A percentile compares a stretch with the other conserved stretches of the same genome.
phyloP scores from a whole-genome alignment of 2,797 vertebrate species.

The Pipistrellus nathusii region DNA sequence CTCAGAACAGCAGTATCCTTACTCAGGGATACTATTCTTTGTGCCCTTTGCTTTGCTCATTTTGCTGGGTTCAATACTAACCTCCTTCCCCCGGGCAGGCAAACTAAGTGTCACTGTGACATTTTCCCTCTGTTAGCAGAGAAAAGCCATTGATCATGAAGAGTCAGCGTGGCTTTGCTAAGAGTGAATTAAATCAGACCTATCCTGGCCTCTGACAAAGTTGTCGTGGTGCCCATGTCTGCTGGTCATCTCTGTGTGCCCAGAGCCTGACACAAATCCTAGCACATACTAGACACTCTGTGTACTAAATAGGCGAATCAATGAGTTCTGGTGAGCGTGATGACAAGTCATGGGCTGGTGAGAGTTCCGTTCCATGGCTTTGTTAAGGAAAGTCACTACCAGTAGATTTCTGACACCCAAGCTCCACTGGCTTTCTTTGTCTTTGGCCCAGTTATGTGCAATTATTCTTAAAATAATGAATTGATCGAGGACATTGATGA shows the following conservation, averaged over 20 bases:
- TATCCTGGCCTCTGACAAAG: neutral
- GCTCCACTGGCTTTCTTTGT: constrained; percentile 3
- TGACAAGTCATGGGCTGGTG: neutral
- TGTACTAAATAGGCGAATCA: neutral
- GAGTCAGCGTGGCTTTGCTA: neutral
- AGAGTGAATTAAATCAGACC: neutral
- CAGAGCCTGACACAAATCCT: neutral
- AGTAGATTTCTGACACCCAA: neutral
- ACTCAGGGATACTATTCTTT: neutral
- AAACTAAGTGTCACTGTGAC: constrained; percentile 6
- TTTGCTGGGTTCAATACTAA: neutral
- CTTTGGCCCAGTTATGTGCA: neutral
- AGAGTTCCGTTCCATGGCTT: neutral
- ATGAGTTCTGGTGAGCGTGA: neutral
- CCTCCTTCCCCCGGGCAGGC: neutral
- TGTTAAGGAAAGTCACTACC: neutral
- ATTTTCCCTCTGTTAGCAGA: neutral
- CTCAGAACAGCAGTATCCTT: neutral
- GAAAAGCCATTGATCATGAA: neutral
- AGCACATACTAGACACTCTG: neutral
- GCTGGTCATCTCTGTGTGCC: neutral
- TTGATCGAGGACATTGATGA: neutral
- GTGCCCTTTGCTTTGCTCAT: neutral
- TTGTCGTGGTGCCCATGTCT: neutral
- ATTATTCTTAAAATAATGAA: constrained; percentile 33